These are phyloP conservation scores for Agonopterix alstromeriana DNA, from an alignment of 2,888 invertebrate genomes.

Conservation along the genomic window DNA sequence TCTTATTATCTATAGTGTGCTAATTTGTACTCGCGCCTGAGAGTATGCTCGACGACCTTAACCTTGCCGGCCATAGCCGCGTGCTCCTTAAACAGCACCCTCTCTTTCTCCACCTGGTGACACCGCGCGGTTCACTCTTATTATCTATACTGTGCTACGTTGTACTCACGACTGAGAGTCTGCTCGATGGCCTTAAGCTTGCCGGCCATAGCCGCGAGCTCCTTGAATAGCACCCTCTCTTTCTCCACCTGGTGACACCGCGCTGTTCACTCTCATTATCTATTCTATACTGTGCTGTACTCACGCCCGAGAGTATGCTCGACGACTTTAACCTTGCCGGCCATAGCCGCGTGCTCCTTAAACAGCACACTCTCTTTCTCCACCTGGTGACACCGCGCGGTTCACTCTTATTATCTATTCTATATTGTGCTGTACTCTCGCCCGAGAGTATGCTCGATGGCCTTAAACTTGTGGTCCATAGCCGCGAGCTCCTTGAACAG, in stretches of 20 bases:
- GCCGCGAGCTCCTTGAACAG: conserved; percentile 83
- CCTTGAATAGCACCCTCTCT: conserved; percentile 83
- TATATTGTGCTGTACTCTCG: conserved; percentile 57
- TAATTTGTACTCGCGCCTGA: conserved; percentile 77
- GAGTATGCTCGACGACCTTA: conserved; percentile 85
- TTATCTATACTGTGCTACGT: background rate
- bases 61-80: conserved; percentile 86
- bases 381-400: conserved; percentile 31
- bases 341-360: conserved; percentile 84
- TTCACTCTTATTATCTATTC: too few species aligned
- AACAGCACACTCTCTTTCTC: conserved; percentile 82
- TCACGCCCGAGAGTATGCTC: conserved; percentile 86
- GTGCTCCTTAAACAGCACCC: conserved; percentile 81
- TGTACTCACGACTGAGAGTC: conserved; percentile 81
- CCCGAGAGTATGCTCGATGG: conserved; percentile 86
- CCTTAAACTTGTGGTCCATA: conserved; percentile 85
- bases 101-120: conserved; percentile 78
- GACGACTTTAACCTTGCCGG: conserved; percentile 86
- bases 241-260: conserved; percentile 74
- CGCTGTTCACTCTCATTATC: too few species aligned
- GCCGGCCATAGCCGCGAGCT: conserved; percentile 85
- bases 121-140: background rate
- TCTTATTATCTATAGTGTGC: too few species aligned
- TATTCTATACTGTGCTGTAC: conserved; percentile 20
- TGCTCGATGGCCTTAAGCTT: conserved; percentile 86